Evolutionary conservation across 2,113 vertebrate genomes (phyloP).

Genomic region (Maccullochella peelii): DNA sequence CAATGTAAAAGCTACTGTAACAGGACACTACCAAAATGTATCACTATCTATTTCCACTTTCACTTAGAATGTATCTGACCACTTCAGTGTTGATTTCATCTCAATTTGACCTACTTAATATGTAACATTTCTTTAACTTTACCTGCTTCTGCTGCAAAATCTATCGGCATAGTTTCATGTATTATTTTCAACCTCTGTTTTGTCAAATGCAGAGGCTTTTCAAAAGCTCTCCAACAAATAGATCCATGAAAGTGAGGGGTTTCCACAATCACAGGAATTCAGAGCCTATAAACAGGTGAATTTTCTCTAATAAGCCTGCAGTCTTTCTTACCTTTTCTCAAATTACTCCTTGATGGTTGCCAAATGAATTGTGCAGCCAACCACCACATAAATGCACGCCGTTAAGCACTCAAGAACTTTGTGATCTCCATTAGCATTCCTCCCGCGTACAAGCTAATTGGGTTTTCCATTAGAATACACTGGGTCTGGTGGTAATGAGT

Average conservation of each 20-base stretch:
- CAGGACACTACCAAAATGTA: not conserved
- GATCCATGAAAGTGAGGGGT: constrained; percentile 30
- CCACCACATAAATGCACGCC: constrained; percentile 64
- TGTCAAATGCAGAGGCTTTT: not conserved
- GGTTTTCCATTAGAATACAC: constrained; percentile 74
- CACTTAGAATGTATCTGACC: not conserved
- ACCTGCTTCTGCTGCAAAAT: not conserved
- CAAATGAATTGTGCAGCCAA: constrained; percentile 76
- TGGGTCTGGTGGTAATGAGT: constrained; percentile 66
- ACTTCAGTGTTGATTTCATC: not conserved
- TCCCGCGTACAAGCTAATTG: constrained; percentile 68
- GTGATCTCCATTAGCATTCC: constrained; percentile 73
- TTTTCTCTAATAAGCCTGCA: constrained; percentile 63
- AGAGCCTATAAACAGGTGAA: constrained; percentile 65
- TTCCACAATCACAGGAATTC: constrained; percentile 40
- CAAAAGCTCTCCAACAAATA: not conserved
- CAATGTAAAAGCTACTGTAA: not conserved
- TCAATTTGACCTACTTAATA: not conserved
- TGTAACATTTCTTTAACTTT: not conserved
- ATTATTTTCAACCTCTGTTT: not conserved
- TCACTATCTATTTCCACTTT: not conserved
- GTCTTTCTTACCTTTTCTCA: constrained; percentile 71
- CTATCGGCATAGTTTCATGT: not conserved
- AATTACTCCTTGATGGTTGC: constrained; percentile 72
- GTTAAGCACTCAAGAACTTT: constrained; percentile 73